Percentiles rank a stretch among this genome's conserved stretches.
Evolutionary conservation across 2,888 invertebrate genomes (phyloP).

Genomic region (Pandemis heparana): DNA sequence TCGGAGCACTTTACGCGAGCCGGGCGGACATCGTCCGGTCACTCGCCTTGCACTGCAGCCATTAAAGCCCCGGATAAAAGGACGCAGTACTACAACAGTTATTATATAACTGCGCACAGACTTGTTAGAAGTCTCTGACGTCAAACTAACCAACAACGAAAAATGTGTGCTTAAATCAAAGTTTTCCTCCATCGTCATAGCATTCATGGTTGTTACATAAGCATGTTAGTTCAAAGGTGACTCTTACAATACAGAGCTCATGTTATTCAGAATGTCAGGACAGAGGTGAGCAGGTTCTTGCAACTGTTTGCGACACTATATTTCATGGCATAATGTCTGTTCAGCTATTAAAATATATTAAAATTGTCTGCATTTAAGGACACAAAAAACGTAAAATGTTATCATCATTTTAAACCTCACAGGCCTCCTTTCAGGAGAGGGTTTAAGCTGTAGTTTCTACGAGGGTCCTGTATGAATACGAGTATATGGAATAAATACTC

Average conservation of each 20-base stretch:
- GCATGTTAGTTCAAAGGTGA: slow-evolving; percentile 16
- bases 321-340: neutral
- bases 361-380: neutral
- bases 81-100: slow-evolving; percentile 3
- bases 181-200: slow-evolving; percentile 8
- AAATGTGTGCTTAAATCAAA: slow-evolving; percentile 5
- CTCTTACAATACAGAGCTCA: slow-evolving; percentile 10
- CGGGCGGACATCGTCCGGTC: slow-evolving; percentile 14
- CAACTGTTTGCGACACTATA: neutral
- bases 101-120: slow-evolving; percentile 6
- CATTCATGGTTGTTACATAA: neutral
- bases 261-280: slow-evolving; percentile 3
- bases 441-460: too few species aligned
- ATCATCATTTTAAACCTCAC: too few species aligned
- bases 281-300: slow-evolving; percentile 5
- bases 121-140: slow-evolving; percentile 7
- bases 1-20: slow-evolving; percentile 13
- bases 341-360: neutral
- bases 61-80: slow-evolving; percentile 9
- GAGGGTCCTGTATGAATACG: too few species aligned
- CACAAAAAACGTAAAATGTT: neutral
- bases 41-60: slow-evolving; percentile 17
- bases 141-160: slow-evolving; percentile 1
- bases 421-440: too few species aligned
- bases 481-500: neutral